Conservation (phyloP, 2,888 invertebrate species). For the Campopleginae sp. region DNA sequence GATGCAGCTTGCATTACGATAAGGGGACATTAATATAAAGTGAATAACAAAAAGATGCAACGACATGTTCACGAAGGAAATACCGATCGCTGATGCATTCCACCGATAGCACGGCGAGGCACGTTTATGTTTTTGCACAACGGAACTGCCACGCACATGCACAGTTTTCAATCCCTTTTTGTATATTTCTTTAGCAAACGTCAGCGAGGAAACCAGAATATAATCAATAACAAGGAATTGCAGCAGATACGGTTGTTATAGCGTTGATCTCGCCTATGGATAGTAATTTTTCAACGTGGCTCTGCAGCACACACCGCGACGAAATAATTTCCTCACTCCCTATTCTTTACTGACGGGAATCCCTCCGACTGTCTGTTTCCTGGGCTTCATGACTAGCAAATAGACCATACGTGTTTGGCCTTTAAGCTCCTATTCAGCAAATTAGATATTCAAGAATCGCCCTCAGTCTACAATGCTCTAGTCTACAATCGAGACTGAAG, state of each 20-base stretch:
- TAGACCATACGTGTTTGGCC: constrained; percentile 10
- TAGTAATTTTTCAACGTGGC: constrained; percentile 58
- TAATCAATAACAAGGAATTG: constrained; percentile 35
- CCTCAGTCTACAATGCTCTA: constrained; percentile 8
- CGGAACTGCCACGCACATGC: neutral
- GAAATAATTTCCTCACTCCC: neutral
- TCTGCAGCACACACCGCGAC: constrained; percentile 38
- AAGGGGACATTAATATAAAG: neutral
- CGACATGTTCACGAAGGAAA: constrained; percentile 21
- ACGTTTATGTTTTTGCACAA: constrained; percentile 28
- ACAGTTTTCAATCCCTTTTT: constrained; percentile 5
- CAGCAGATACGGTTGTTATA: constrained; percentile 23
- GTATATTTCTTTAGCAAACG: neutral
- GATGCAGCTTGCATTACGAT: constrained; percentile 4
- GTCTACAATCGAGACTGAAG: neutral
- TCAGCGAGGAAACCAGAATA: constrained; percentile 32
- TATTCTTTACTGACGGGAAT: constrained; percentile 16
- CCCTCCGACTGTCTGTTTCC: constrained; percentile 21
- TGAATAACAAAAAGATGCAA: constrained; percentile 1
- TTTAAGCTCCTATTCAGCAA: constrained; percentile 6
- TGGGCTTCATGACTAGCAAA: constrained; percentile 3
- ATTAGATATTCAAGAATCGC: constrained; percentile 44
- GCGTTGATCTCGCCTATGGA: constrained; percentile 45
- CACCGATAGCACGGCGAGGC: constrained; percentile 32
- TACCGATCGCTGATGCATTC: constrained; percentile 49